phyloP scores from a whole-genome alignment of 2,888 invertebrate species.

The Spodoptera littoralis region DNA sequence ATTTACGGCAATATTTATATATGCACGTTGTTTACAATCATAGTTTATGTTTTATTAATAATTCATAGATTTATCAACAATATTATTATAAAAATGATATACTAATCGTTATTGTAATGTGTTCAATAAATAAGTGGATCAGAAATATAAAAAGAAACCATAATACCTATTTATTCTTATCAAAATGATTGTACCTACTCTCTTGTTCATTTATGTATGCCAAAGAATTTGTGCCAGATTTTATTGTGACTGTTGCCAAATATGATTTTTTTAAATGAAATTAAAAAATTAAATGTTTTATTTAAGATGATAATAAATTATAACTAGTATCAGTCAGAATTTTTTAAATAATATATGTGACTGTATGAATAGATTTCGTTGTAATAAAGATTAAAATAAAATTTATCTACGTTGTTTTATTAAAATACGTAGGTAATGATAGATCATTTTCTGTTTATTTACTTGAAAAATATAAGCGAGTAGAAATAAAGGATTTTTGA shows the following conservation, averaged over 20 bases:
- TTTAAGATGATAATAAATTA: slow-evolving; percentile 47
- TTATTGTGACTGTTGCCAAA: slow-evolving; percentile 57
- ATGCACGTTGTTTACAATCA: slow-evolving; percentile 69
- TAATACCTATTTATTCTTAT: slow-evolving; percentile 23
- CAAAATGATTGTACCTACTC: slow-evolving; percentile 27
- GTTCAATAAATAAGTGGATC: slow-evolving; percentile 76
- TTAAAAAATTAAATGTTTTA: slow-evolving; percentile 26
- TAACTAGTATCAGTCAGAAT: slow-evolving; percentile 53
- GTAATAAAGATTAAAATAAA: slow-evolving; percentile 77
- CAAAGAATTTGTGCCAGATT: slow-evolving; percentile 51
- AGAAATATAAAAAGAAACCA: slow-evolving; percentile 29
- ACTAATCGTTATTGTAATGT: slow-evolving; percentile 75
- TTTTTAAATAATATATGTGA: slow-evolving; percentile 79
- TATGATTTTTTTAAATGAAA: slow-evolving; percentile 38
- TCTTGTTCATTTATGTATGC: slow-evolving; percentile 30
- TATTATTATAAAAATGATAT: slow-evolving; percentile 57
- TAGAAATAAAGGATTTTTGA: no score
- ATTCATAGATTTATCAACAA: slow-evolving; percentile 72
- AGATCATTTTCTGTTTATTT: no score
- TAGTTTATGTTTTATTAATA: slow-evolving; percentile 67
- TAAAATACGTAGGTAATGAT: not conserved
- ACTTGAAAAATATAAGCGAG: no score
- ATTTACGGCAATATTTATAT: slow-evolving; percentile 69
- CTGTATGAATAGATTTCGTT: slow-evolving; percentile 85
- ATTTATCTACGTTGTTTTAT: slow-evolving; percentile 14